These are phyloP conservation scores for Pheosia tremula DNA, from an alignment of 2,888 invertebrate genomes.

Conservation along the genomic window DNA sequence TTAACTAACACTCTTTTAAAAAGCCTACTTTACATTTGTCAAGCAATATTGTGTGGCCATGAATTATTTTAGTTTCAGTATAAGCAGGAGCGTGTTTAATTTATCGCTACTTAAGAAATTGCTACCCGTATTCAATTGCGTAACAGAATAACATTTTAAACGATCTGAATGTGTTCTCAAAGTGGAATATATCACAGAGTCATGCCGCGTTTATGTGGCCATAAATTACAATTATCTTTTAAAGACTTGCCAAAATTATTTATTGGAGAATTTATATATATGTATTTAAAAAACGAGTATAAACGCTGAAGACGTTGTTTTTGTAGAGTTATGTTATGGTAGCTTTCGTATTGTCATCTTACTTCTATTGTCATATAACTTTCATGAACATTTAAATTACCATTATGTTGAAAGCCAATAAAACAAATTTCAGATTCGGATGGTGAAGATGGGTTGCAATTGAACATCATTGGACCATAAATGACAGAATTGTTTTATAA, in stretches of 20 bases:
- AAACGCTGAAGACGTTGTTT: too few relatives aligned
- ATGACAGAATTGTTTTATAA: too few relatives aligned
- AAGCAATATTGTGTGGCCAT: not conserved
- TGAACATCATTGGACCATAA: too few relatives aligned
- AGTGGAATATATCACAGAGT: not conserved
- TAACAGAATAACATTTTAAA: not conserved
- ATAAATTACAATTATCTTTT: not conserved
- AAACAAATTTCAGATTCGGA: too few relatives aligned
- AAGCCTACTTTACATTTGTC: too few relatives aligned
- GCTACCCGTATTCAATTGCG: not conserved
- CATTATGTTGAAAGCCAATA: too few relatives aligned
- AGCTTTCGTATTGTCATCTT: too few relatives aligned
- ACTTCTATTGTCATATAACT: too few relatives aligned
- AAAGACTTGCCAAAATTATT: slow-evolving; percentile 2
- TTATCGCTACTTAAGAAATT: not conserved
- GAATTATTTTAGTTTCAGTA: not conserved
- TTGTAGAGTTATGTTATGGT: too few relatives aligned
- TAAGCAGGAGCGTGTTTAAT: not conserved
- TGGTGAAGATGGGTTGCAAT: too few relatives aligned
- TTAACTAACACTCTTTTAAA: not conserved
- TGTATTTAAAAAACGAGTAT: too few relatives aligned
- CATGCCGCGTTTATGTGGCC: not conserved
- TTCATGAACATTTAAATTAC: too few relatives aligned
- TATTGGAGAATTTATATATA: not conserved
- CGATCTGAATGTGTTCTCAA: not conserved